Evolutionary conservation across 2,797 vertebrate genomes (phyloP), one percentile per base, ranked within the genome.

Genomic region (Synanceia verrucosa): DNA sequence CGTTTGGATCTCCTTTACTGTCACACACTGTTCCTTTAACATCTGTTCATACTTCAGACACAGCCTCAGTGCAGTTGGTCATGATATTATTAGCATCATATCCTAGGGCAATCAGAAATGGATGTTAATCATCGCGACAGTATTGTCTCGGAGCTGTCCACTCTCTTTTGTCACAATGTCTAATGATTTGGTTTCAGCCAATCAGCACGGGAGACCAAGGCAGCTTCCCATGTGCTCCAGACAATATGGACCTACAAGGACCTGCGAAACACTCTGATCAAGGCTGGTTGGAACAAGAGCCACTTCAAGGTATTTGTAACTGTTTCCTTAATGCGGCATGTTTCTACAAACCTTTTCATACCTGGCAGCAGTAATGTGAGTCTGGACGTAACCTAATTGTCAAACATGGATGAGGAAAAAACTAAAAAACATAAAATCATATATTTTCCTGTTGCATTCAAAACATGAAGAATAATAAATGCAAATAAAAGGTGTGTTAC

Each of bases 191-290:
- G 73, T 74, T 52, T n/a, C 90, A 99, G 97, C 91, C 98, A 97
- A 84, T 98, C 97, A 6, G 82, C 92, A 21, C 93, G 98, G 8
- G 97, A 99, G 92, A 97, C 93, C 75, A 99, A 98, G 91, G 97
- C 97, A 1, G 98, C 97, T 0, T 96, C 96, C 23, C 97, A 99
- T 23, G 96, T 99, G 56, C 96, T 99, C 51, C 98, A 99, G 94
- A 96, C 96, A 14, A 95, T 99, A 80, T 99, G 98, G 98, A 94
- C 96, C 73, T 98, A 98, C 92, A 99, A 98, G 83, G 98, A 99
- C 44, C 93, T 99, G 71, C 94, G 97, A 19, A 94, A 89, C 0
- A 81, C 89, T 23, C 91, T 99, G 48, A 94, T 87, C 88, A 99
- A 96, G 83, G 97, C 97, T 0, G 98, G 98, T n/a, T 99, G 98